Base-by-base conservation (phyloP, 2,888 invertebrate genomes). In the Rotaria sp. region DNA sequence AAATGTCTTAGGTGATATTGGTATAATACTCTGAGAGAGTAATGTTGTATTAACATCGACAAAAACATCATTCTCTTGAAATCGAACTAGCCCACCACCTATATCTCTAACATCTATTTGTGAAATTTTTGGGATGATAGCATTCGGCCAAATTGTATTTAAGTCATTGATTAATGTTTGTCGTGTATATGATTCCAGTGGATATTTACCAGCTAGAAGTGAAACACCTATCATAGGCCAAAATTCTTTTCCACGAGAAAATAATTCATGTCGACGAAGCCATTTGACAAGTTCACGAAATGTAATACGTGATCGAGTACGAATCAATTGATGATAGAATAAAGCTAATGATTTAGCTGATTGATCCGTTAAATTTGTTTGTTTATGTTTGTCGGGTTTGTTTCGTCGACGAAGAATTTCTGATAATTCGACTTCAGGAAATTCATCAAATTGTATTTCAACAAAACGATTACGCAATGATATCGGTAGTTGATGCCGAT, bases 401-500 rank as follows among this genome's bases (percentile, higher is more conserved):
- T 45, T 45, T 5, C 45, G 45, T 45, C 45, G 45, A 45, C 5
- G 45, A 45, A 45, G 45, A 45, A 45, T 45, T 45, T 45, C 45
- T 45, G 45, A 45, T 45, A 45, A 10, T 45, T 45, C 45, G 45
- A 10, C 24, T 24, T 26, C 4, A 10, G 75, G 75, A 75, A 75
- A 75, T 0, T 75, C 75, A 26, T 3, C 41, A 41, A 75, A 75
- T 41, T 41, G 75, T 0, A 75, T 11, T 75, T 75, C 75, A 1
- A 75, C 45, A 75, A 75, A 75, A 3, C 75, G 75, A 75, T 75
- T 75, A 11, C 75, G 75, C 11, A 75, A 45, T 26, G 75, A 75
- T 45, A 26, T 30, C 75, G 75, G 75, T 45, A 75, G 24, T 45
- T 7, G 75, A 75, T 75, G 75, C 0, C 75, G 41, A 41, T 75